Percentiles rank a stretch among this genome's conserved stretches.
Evolutionary conservation across 2,888 invertebrate species (phyloP).

Genomic region (Acleris cristana): DNA sequence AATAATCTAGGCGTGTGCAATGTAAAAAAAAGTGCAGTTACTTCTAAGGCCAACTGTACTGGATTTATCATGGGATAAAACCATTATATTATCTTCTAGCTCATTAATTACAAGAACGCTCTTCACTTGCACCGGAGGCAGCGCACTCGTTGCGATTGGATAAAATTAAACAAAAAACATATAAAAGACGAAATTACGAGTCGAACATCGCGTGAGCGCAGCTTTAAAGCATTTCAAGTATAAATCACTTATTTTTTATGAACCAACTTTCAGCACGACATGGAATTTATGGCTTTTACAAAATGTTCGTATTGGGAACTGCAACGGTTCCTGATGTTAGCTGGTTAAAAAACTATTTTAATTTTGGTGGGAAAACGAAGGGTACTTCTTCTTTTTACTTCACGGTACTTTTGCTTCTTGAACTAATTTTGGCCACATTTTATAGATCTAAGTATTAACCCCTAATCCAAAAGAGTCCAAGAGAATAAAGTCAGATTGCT

Average conservation of each 20-base stretch:
- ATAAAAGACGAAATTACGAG: conserved; percentile 46
- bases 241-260: conserved; percentile 35
- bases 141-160: conserved; percentile 11
- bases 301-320: conserved; percentile 18
- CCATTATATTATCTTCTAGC: no score
- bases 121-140: conserved; percentile 7
- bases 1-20: no score
- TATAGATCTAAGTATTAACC: no score
- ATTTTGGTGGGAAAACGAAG: neutral
- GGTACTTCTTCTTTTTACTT: no score
- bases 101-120: neutral
- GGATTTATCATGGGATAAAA: no score
- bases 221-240: conserved; percentile 21
- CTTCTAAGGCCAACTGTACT: no score
- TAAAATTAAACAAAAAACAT: conserved; percentile 38
- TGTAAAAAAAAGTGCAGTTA: no score
- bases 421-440: no score
- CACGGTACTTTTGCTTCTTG: neutral
- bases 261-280: conserved; percentile 26
- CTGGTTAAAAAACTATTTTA: neutral
- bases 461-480: no score
- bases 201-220: conserved; percentile 44
- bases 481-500: no score
- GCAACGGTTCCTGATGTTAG: conserved; percentile 5
- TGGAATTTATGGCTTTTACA: conserved; percentile 20